A percentile compares a stretch with the other conserved stretches of the same genome.
Conservation (phyloP, 2,888 invertebrate species). For the Eudasyphora cyanicolor region DNA sequence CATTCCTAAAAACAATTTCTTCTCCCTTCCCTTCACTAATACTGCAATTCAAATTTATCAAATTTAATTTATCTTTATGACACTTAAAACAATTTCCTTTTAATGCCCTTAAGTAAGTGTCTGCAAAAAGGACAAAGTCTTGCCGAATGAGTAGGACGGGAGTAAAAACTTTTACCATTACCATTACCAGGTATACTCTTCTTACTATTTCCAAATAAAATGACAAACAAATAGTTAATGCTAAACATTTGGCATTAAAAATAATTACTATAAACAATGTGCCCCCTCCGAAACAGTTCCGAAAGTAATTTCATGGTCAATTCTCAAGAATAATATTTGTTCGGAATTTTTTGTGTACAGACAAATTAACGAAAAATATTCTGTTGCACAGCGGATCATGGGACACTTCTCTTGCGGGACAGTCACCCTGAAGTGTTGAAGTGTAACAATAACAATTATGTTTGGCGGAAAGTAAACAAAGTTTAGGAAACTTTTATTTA, state of each 20-base stretch:
- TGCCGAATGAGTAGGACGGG: background rate
- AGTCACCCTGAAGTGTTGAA: background rate
- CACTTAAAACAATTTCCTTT: background rate
- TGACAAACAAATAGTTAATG: slow-evolving; percentile 24
- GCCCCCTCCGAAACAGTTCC: slow-evolving; percentile 40
- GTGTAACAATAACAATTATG: background rate
- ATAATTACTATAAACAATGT: slow-evolving; percentile 50
- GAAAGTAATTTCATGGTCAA: slow-evolving; percentile 58
- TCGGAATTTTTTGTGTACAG: no score
- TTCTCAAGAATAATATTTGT: slow-evolving; percentile 37
- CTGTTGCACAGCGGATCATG: no score
- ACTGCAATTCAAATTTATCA: no score
- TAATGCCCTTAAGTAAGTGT: slow-evolving; percentile 36
- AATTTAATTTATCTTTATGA: no score
- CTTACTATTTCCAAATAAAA: slow-evolving; percentile 12
- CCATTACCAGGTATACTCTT: background rate
- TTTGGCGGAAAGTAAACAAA: background rate
- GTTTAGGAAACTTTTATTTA: background rate
- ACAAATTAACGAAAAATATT: slow-evolving; percentile 6
- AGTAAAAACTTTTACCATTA: background rate
- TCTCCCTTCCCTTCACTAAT: no score
- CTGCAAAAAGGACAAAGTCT: background rate
- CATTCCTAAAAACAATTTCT: no score
- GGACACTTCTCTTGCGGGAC: no score
- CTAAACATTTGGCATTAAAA: slow-evolving; percentile 10